Percentiles rank a stretch among this genome's conserved stretches.
phyloP scores from a whole-genome alignment of 2,113 vertebrate genomes.

The Tupaia tana region DNA sequence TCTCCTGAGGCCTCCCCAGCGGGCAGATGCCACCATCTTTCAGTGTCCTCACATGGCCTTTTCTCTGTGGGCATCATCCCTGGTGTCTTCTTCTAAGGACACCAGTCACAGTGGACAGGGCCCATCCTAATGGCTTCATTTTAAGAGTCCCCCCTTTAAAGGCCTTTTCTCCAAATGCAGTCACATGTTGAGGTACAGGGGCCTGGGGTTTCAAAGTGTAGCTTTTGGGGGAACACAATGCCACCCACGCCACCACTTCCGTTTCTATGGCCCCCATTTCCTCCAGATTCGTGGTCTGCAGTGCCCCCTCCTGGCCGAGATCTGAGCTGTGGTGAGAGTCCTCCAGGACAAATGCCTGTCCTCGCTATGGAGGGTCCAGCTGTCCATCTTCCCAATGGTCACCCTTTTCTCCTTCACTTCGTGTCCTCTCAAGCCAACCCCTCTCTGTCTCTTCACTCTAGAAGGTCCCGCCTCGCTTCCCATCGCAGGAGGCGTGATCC shows the following conservation, averaged over 20 bases:
- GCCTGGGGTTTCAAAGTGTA: neutral
- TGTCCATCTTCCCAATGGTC: neutral
- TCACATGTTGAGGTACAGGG: neutral
- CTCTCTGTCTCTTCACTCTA: neutral
- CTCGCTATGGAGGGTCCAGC: neutral
- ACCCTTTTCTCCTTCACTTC: neutral
- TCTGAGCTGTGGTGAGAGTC: neutral
- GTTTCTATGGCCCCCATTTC: accelerated
- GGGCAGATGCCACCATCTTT: neutral
- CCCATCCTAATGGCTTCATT: neutral
- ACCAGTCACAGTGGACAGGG: neutral
- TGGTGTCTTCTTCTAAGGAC: neutral
- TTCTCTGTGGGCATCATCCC: neutral
- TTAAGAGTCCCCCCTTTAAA: neutral
- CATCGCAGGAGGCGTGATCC: neutral
- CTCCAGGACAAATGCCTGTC: neutral
- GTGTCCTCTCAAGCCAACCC: neutral
- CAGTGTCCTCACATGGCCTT: no score
- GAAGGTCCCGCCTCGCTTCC: neutral
- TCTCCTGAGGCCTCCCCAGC: neutral
- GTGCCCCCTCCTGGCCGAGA: neutral
- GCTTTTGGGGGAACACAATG: neutral
- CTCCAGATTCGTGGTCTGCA: neutral
- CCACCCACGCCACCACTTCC: accelerated
- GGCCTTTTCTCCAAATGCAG: neutral